phyloP scores from a whole-genome alignment of 2,113 vertebrate species.

The Ornithorhynchus anatinus region DNA sequence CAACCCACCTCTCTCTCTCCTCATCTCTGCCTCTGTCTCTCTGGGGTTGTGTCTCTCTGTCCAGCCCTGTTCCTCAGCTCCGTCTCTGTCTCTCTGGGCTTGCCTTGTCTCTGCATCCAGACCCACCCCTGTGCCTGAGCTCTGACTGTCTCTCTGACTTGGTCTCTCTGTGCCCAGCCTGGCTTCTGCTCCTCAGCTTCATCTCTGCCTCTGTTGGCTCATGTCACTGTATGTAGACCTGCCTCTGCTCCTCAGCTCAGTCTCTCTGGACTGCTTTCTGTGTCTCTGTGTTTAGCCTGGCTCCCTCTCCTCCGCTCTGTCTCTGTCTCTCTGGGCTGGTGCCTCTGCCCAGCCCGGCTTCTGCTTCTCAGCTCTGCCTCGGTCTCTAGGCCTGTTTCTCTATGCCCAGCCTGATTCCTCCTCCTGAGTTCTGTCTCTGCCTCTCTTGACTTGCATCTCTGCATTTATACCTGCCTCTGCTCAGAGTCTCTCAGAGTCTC shows the following conservation, averaged over 20 bases:
- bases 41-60: conserved; percentile 10
- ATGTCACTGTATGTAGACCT: not conserved
- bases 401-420: no score
- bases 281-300: no score
- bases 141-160: no score
- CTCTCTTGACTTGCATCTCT: no score
- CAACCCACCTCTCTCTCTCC: not conserved
- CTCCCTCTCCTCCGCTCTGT: not conserved
- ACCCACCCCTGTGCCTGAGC: no score
- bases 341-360: not conserved
- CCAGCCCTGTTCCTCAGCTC: conserved; percentile 42
- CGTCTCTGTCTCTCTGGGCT: conserved; percentile 44
- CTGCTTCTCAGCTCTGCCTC: not conserved
- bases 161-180: not conserved
- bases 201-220: not conserved
- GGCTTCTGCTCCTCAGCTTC: not conserved
- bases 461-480: no score
- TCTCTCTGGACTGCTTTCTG: not conserved
- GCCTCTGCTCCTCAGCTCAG: not conserved
- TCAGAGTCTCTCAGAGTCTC: not conserved
- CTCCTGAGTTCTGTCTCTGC: no score
- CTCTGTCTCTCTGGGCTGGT: not conserved
- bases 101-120: not conserved
- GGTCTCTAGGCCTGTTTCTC: fast-evolving
- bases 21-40: conserved; percentile 6